Percentiles rank a stretch among this genome's conserved stretches.
phyloP scores from a whole-genome alignment of 2,888 invertebrate species.

The Hofmannophila pseudospretella region DNA sequence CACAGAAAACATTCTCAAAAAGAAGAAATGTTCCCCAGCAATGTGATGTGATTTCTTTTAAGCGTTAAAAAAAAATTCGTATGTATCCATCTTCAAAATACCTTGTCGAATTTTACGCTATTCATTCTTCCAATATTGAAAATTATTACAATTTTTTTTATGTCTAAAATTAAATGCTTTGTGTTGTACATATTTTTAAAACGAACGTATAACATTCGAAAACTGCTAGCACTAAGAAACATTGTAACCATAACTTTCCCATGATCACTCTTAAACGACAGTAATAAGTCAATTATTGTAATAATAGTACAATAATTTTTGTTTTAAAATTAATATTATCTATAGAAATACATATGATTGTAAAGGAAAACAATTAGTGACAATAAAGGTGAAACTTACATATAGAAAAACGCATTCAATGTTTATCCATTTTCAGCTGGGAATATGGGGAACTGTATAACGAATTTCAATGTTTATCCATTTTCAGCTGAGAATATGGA shows the following conservation, averaged over 20 bases:
- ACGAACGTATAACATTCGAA: conserved; percentile 38
- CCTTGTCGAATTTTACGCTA: conserved; percentile 41
- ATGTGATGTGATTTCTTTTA: conserved; percentile 64
- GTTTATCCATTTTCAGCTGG: conserved; percentile 21
- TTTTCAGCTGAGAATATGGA: conserved; percentile 26
- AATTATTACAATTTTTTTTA: conserved; percentile 72
- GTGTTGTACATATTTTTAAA: conserved; percentile 69
- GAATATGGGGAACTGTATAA: conserved; percentile 21
- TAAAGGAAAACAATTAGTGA: conserved; percentile 66
- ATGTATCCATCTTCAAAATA: conserved; percentile 54
- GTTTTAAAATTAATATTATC: conserved; percentile 58
- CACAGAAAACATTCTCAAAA: conserved; percentile 45
- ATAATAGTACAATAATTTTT: conserved; percentile 67
- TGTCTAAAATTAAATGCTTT: conserved; percentile 77
- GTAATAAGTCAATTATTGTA: conserved; percentile 65
- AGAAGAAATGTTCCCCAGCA: conserved; percentile 44
- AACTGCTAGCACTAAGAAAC: conserved; percentile 37
- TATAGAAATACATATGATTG: conserved; percentile 64
- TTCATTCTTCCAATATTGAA: conserved; percentile 55
- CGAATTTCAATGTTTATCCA: neutral
- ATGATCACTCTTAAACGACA: conserved; percentile 61
- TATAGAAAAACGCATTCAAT: conserved; percentile 34
- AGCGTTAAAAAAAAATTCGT: conserved; percentile 70
- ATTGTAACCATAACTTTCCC: conserved; percentile 53
- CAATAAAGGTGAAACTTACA: conserved; percentile 67